These are phyloP conservation scores for Crenichthys baileyi DNA, from an alignment of 2,797 vertebrate genomes.

Conservation along the genomic window DNA sequence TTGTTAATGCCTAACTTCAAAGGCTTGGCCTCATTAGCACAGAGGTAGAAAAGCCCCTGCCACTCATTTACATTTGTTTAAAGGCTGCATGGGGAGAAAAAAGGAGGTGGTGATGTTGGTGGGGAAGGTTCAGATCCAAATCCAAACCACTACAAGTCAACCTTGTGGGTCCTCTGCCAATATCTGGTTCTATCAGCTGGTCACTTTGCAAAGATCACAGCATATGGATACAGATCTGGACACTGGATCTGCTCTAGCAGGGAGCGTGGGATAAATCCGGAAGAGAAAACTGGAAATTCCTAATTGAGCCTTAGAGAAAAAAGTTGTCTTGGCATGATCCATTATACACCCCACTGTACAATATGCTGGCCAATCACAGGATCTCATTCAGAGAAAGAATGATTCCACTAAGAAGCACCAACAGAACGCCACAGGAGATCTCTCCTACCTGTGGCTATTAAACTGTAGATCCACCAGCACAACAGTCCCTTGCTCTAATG, in stretches of 20 bases:
- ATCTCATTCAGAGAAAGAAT: not conserved
- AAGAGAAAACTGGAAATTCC: slow-evolving; percentile 14
- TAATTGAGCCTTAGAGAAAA: not conserved
- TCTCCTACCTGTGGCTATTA: not conserved
- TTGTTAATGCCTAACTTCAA: slow-evolving; percentile 88
- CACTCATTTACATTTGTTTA: slow-evolving; percentile 86
- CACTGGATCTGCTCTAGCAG: slow-evolving; percentile 51
- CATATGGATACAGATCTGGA: slow-evolving; percentile 66
- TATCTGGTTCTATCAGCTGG: slow-evolving; percentile 75
- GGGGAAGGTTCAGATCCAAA: slow-evolving; percentile 74
- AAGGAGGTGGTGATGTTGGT: not conserved
- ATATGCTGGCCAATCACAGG: not conserved
- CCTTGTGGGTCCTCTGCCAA: slow-evolving; percentile 73
- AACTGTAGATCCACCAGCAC: not conserved
- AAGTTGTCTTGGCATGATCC: slow-evolving; percentile 21
- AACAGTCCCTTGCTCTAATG: not conserved
- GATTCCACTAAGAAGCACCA: slow-evolving; percentile 22
- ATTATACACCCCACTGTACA: slow-evolving; percentile 14
- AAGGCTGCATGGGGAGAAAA: slow-evolving; percentile 74
- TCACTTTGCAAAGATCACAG: slow-evolving; percentile 69
- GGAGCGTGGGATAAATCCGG: slow-evolving; percentile 55
- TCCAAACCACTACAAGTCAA: slow-evolving; percentile 81
- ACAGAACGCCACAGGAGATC: slow-evolving; percentile 26
- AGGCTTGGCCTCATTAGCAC: slow-evolving; percentile 86
- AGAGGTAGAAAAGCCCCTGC: slow-evolving; percentile 85